Conservation (phyloP, 2,888 invertebrate species). For the Cataglyphis albicans region DNA sequence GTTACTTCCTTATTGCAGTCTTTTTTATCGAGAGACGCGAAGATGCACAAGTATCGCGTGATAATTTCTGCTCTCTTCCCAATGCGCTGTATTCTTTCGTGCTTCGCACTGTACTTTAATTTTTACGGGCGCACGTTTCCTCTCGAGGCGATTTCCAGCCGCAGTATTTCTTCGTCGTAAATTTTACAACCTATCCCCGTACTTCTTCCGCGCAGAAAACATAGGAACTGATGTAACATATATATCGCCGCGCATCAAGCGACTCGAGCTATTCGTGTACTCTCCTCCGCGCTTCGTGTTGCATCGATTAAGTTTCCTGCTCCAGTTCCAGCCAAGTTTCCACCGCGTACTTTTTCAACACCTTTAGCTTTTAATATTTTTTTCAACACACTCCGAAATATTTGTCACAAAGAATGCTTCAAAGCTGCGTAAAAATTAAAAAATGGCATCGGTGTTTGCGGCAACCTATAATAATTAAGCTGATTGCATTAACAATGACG, state of each 20-base stretch:
- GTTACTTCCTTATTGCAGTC: not conserved
- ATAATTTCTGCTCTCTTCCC: conserved; percentile 5
- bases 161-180: conserved; percentile 6
- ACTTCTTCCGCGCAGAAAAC: not conserved
- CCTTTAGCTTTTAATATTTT: not conserved
- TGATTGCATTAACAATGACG: conserved; percentile 7
- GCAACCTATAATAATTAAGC: conserved; percentile 36
- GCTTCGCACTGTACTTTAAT: not conserved
- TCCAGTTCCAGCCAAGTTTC: not conserved
- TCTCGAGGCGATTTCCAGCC: not conserved
- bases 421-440: not conserved
- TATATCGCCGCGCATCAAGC: conserved; percentile 18
- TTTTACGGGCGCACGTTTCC: conserved; percentile 16
- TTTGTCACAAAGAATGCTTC: conserved; percentile 19
- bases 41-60: not conserved
- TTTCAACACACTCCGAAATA: not conserved
- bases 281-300: not conserved
- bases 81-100: not conserved
- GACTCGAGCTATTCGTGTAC: conserved; percentile 12
- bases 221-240: not conserved
- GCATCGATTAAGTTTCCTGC: conserved; percentile 23
- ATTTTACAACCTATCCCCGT: conserved; percentile 18
- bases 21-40: conserved; percentile 11
- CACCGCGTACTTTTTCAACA: not conserved
- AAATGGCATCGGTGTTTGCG: not conserved